Conservation (phyloP, 2,888 invertebrate species). For the Linnaemya vulpina region DNA sequence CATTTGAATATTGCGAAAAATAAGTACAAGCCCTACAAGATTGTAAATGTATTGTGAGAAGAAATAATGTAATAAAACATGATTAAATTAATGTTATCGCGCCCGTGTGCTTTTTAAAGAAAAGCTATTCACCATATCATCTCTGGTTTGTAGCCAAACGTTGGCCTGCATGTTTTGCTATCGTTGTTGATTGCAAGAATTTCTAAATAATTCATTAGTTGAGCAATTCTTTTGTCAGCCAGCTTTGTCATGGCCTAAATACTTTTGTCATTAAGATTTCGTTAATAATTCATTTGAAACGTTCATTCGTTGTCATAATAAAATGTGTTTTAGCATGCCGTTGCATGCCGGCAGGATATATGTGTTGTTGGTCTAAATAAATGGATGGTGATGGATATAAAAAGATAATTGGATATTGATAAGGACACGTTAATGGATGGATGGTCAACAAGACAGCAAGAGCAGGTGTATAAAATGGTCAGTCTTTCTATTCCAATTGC, state of each 20-base stretch:
- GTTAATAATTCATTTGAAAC: constrained; percentile 58
- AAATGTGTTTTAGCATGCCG: constrained; percentile 24
- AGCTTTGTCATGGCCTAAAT: constrained; percentile 55
- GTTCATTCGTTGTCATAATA: constrained; percentile 34
- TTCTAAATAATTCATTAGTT: constrained; percentile 38
- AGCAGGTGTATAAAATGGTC: neutral
- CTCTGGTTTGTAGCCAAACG: neutral
- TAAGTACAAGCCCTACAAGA: too few species aligned
- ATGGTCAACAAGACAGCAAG: neutral
- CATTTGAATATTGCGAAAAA: too few species aligned
- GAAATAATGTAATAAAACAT: too few species aligned
- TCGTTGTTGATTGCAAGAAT: constrained; percentile 25
- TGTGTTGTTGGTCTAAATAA: neutral
- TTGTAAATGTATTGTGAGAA: too few species aligned
- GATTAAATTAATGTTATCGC: too few species aligned
- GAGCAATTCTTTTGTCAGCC: constrained; percentile 7
- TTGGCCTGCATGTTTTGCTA: neutral
- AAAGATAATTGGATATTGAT: constrained; percentile 13
- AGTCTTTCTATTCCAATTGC: neutral
- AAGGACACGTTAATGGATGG: neutral
- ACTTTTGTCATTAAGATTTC: constrained; percentile 63
- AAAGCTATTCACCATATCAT: too few species aligned
- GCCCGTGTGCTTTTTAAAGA: too few species aligned
- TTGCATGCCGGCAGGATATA: neutral
- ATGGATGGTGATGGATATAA: neutral